Percentiles rank a stretch among this genome's conserved stretches.
Conservation (phyloP, 2,113 vertebrate species). For the Diphyllodes magnificus region DNA sequence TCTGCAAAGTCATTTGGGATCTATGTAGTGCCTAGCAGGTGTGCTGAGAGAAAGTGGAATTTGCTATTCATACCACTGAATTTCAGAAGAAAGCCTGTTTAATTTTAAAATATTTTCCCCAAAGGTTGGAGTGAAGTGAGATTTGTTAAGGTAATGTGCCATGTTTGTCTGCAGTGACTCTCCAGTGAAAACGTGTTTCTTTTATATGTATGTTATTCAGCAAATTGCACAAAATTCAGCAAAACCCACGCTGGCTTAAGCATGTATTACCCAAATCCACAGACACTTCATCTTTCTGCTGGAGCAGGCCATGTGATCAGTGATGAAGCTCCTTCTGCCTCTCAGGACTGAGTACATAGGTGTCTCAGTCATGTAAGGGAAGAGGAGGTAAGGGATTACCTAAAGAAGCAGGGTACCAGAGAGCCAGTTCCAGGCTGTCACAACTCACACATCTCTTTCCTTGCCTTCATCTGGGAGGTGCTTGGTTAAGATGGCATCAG, state of each 20-base stretch:
- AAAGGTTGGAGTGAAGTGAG: background rate
- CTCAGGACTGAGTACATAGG: background rate
- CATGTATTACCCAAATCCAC: background rate
- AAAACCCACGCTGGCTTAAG: background rate
- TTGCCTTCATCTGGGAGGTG: background rate
- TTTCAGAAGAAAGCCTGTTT: background rate
- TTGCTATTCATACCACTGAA: background rate
- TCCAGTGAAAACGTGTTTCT: background rate
- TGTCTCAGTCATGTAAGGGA: background rate
- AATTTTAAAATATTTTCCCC: background rate
- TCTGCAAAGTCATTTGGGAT: background rate
- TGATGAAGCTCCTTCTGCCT: background rate
- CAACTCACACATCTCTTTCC: background rate
- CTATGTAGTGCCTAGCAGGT: background rate
- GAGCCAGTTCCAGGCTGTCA: background rate
- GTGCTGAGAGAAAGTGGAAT: background rate
- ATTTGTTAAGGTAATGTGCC: background rate
- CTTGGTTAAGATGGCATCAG: background rate
- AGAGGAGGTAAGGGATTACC: background rate
- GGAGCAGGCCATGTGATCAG: background rate
- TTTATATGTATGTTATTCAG: background rate
- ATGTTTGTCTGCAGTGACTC: background rate
- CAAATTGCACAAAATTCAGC: background rate
- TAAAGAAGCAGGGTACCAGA: background rate
- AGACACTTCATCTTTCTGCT: background rate